Evolutionary conservation across 2,113 vertebrate genomes (phyloP).

Genomic region (Campylomormyrus tamandua): DNA sequence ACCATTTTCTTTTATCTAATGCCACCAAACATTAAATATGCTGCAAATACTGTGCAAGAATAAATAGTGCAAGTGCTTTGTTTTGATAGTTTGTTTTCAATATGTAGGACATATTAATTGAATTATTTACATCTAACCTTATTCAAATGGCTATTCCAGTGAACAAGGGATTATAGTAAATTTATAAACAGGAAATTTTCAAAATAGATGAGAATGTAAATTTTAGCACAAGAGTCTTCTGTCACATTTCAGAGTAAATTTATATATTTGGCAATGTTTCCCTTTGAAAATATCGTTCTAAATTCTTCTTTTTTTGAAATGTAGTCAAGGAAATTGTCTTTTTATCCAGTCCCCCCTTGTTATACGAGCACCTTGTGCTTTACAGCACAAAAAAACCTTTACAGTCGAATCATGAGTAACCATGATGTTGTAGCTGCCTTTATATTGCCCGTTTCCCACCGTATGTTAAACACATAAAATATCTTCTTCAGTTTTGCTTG

Average conservation of each 20-base stretch:
- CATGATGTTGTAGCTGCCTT: neutral
- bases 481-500: neutral
- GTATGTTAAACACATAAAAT: neutral
- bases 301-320: neutral
- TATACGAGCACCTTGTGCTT: neutral
- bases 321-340: neutral
- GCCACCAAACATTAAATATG: conserved; percentile 18
- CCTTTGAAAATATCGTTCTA: neutral
- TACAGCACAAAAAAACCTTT: neutral
- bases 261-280: neutral
- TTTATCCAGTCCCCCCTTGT: neutral
- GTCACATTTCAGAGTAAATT: neutral
- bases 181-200: neutral
- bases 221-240: neutral
- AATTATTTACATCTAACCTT: neutral
- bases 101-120: neutral
- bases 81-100: neutral
- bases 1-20: neutral
- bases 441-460: neutral
- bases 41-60: neutral
- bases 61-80: neutral
- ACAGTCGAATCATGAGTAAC: neutral
- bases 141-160: neutral
- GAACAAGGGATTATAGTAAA: neutral
- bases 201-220: neutral